phyloP scores from a whole-genome alignment of 2,113 vertebrate species.

The Cyanistes caeruleus region DNA sequence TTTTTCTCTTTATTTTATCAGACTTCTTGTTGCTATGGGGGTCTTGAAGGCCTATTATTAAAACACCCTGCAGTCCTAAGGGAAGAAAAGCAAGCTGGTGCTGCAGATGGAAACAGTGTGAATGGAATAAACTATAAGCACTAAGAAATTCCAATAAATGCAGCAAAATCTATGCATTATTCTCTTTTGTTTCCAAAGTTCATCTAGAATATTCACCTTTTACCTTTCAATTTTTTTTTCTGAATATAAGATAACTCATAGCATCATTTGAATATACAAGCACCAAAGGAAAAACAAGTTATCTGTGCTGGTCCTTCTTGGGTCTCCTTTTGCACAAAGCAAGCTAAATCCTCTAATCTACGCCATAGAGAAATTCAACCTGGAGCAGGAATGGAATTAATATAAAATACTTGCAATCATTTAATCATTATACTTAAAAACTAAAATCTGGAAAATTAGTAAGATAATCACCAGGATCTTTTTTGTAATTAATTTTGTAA shows the following conservation, averaged over 20 bases:
- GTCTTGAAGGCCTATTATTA: constrained; percentile 66
- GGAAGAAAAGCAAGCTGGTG: constrained; percentile 72
- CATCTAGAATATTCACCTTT: not conserved
- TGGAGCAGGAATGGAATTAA: not conserved
- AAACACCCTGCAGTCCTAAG: constrained; percentile 68
- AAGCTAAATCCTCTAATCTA: not conserved
- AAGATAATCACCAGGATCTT: not conserved
- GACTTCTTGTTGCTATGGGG: constrained; percentile 50
- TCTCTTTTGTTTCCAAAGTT: not conserved
- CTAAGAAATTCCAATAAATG: not conserved
- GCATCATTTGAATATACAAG: not conserved
- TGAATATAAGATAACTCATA: not conserved
- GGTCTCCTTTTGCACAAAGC: not conserved
- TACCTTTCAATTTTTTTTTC: not conserved
- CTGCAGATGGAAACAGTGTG: constrained; percentile 65
- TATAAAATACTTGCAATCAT: not conserved
- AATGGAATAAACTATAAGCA: constrained; percentile 38
- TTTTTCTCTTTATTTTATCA: constrained; percentile 65
- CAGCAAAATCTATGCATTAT: not conserved
- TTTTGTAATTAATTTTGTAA: not conserved
- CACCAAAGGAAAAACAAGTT: not conserved
- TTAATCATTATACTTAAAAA: not conserved
- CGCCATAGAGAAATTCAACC: not conserved
- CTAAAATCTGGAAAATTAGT: not conserved
- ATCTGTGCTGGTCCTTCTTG: not conserved